phyloP scores from a whole-genome alignment of 2,888 invertebrate genomes.

The Micropterix aruncella region DNA sequence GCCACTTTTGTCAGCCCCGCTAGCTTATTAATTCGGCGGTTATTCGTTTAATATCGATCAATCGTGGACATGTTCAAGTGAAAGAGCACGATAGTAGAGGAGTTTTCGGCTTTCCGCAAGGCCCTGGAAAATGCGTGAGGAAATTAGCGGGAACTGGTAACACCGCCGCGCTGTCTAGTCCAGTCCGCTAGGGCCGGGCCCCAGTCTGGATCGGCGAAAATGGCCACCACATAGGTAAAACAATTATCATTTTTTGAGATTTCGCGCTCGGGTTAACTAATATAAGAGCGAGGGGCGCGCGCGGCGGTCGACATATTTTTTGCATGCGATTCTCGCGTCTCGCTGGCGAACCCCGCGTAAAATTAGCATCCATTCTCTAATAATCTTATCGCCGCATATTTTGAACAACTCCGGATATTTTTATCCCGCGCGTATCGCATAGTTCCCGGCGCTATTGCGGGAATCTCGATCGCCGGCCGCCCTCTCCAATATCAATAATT shows the following conservation, averaged over 20 bases:
- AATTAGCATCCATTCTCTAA: constrained; percentile 33
- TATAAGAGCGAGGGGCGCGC: too few species aligned
- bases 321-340: too few species aligned
- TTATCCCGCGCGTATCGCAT: too few species aligned
- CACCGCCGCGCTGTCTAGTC: constrained; percentile 5
- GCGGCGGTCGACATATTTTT: too few species aligned
- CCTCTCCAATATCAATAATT: too few species aligned
- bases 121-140: background rate
- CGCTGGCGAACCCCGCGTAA: constrained; percentile 37
- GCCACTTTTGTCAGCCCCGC: background rate
- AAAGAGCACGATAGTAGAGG: too few species aligned
- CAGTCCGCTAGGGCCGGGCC: constrained; percentile 30
- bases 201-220: constrained; percentile 34
- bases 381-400: constrained; percentile 19
- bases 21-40: too few species aligned
- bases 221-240: constrained; percentile 43
- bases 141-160: background rate
- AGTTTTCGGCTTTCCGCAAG: background rate
- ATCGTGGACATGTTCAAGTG: too few species aligned
- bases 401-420: constrained; percentile 9
- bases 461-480: too few species aligned
- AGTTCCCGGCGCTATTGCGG: too few species aligned
- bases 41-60: background rate
- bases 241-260: too few species aligned
- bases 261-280: too few species aligned